These are phyloP conservation scores for Synaphobranchus kaupii DNA, from an alignment of 2,797 vertebrate genomes.

Conservation along the genomic window DNA sequence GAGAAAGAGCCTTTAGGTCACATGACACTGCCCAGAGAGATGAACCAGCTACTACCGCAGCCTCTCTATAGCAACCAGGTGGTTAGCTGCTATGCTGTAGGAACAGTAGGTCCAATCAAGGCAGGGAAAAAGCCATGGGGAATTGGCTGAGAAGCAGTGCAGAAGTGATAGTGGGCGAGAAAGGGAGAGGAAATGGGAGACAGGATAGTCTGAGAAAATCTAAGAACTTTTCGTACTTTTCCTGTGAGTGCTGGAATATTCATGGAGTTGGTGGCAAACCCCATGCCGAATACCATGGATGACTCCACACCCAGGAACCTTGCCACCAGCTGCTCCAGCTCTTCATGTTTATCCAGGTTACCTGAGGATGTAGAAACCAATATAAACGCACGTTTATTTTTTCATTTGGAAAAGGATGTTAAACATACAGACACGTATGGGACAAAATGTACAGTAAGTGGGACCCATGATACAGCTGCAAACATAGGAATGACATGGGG, in stretches of 20 bases:
- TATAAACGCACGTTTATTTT: neutral
- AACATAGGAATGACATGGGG: neutral
- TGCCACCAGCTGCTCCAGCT: conserved; percentile 87
- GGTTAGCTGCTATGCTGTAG: neutral
- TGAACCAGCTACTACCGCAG: no score
- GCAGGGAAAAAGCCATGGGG: conserved; percentile 17
- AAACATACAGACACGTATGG: neutral
- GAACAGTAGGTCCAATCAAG: neutral
- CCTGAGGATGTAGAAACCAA: conserved; percentile 67
- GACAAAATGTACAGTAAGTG: neutral
- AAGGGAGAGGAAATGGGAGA: neutral
- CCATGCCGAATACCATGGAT: conserved; percentile 94
- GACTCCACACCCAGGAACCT: conserved; percentile 92
- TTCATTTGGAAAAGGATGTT: neutral
- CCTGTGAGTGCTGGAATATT: conserved; percentile 94
- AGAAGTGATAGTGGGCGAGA: neutral
- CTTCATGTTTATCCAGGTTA: conserved; percentile 90
- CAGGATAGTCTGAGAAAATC: neutral
- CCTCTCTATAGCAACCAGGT: no score
- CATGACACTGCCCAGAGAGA: neutral
- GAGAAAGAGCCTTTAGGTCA: neutral
- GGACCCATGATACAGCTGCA: neutral
- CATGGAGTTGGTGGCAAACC: conserved; percentile 98
- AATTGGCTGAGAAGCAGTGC: conserved; percentile 23
- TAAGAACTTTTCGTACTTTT: conserved; percentile 76